Evolutionary conservation across 2,888 invertebrate genomes (phyloP), one percentile per base, ranked within the genome.

Genomic region (Galeopsomyia nigrocyanea): DNA sequence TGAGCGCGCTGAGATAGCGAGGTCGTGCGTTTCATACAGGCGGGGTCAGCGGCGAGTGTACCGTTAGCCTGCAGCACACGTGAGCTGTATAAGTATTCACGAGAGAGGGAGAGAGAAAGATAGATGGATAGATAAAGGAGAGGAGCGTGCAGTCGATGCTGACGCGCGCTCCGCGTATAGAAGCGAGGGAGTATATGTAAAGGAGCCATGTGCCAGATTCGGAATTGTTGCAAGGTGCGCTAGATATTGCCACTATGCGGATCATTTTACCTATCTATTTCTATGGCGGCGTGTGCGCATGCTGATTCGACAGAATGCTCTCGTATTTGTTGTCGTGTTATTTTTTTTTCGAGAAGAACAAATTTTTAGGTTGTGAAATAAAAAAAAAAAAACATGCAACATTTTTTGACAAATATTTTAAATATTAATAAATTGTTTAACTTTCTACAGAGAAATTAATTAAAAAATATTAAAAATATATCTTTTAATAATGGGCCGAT

Each of bases 1-100:
- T 53, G 58, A 68, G 64, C 63, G 14, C 63, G 58, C 50, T 39
- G 22, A 21, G 62, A 69, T 62, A 69, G 22, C 39, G 56, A 72
- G 72, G 72, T 72, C 72, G 72, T 72, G 63, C 68, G 72, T 72
- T 68, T 72, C 64, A 68, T 68, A 19, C 72, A 72, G 72, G 72
- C 72, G 72, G 72, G 68, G 68, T 68, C 72, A 72, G 63, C 63
- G 63, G 19, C n/a, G 26, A 22, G 2, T 65, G 47, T 68, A 62
- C 72, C 67, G 72, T 72, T 67, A 67, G 17, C 47, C 46, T 14
- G 46, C 21, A 39, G 46, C 26, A 19, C 49, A 53, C 46, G 69
- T 60, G 50, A 39, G 39, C 39, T 39, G 39, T 39, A 31, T 49
- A 16, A 51, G 60, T 49, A 47, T 62, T 51, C 46, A n/a, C 60